Evolutionary conservation across 2,113 vertebrate genomes (phyloP).

Genomic region (Manacus vitellinus): DNA sequence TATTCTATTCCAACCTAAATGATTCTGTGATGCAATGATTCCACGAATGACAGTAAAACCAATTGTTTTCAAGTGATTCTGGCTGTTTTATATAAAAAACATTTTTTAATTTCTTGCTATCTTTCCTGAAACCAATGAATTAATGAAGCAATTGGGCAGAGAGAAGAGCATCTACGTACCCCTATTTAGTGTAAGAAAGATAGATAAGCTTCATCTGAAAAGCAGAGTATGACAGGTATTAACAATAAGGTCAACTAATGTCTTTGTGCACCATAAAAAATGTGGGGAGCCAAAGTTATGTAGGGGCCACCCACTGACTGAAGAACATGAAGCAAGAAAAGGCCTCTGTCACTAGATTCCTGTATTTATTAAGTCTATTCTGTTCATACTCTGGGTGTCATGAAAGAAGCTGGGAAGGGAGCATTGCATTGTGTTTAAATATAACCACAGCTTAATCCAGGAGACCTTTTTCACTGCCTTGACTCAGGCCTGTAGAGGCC

Average conservation of each 20-base stretch:
- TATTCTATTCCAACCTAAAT: neutral
- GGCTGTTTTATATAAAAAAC: neutral
- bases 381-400: neutral
- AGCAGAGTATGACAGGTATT: neutral
- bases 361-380: neutral
- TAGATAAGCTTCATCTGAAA: neutral
- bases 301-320: neutral
- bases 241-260: neutral
- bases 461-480: neutral
- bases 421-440: neutral
- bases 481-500: neutral
- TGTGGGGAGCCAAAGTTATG: fast-evolving
- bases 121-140: neutral
- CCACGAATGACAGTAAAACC: neutral
- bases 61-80: neutral
- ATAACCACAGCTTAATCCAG: neutral
- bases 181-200: neutral
- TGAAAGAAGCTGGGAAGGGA: neutral
- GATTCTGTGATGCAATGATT: neutral
- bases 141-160: neutral
- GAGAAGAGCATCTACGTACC: neutral
- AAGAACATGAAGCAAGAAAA: neutral
- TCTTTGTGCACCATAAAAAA: neutral
- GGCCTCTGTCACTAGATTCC: neutral
- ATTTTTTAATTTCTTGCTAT: neutral